Base-by-base conservation (phyloP, 2,113 vertebrate species). In the Pogonocichla stellata region DNA sequence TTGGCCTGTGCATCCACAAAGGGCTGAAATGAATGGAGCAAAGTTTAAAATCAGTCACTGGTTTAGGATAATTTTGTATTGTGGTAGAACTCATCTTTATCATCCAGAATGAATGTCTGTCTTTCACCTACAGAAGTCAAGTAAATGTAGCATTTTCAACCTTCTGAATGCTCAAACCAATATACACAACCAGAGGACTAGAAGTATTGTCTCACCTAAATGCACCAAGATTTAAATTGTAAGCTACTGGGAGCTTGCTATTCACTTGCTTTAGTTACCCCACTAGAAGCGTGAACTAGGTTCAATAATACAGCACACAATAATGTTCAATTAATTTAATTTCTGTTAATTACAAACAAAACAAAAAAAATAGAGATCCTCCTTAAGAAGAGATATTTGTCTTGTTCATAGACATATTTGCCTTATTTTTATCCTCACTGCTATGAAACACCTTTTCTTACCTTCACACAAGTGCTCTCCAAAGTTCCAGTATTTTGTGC, bases 11-110 rank as follows among this genome's bases (percentile, higher is more conserved):
- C 86, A 83, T 96, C 92, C 94, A 90, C 69, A 86, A 89, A 97
- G 95, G 88, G 67, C 47, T 96, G 72, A 93, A 97, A 96, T 96
- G 92, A 96, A 93, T 72, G 78, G 64, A 97, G 80, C 83, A 82
- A 95, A 86, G 75, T 89, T 96, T 91, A 93, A 93, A 94, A 67
- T 95, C 62, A 83, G 78, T 45, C 84, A 94, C 72, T 57, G 65
- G 67, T 82, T 93, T 66, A 90, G 61, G 72, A 67, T 94, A 95
- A 96, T 93, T 94, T 91, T 95, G 62, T 90, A 82, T 92, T 86
- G 88, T 96, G 80, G 80, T 88, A 73, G 89, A 91, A 69, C 62
- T 82, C 8, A n/a, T 92, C 84, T 80, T 94, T 91, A 88, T 85
- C 65, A 82, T 69, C 73, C 85, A 86, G 70, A 83, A 79, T 86